Base-by-base conservation (phyloP, 2,113 vertebrate species). In the Apeltes quadracus region DNA sequence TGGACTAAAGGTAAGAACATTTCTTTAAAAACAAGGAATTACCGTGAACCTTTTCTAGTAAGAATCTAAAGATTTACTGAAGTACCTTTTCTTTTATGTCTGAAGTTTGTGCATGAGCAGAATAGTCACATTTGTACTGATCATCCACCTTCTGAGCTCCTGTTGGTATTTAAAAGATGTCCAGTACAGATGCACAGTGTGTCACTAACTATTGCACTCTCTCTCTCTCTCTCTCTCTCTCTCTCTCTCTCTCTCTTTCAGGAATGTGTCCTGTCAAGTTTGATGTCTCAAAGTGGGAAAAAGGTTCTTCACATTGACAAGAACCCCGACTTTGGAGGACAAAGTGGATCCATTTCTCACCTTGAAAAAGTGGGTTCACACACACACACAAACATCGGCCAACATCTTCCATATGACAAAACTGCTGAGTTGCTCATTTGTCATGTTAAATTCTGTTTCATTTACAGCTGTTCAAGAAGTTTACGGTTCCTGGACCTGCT, bases 1-100 rank as follows among this genome's bases (percentile, higher is more conserved):
- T 61, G 96, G 95, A 87, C 93, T 97, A 13, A 97, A 96, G 96
- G 96, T 98, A 94, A 91, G 4, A 64, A n/a, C n/a, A n/a, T n/a
- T n/a, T n/a, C n/a, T n/a, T n/a, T n/a, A n/a, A n/a, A n/a, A n/a
- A n/a, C n/a, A n/a, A n/a, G n/a, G n/a, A n/a, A 36, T 59, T 56
- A 25, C 16, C 1, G 36, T 63, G 13, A 36, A 38, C n/a, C 34
- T 39, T 39, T 10, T 34, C 1, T 36, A 41, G 9, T 41, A 2
- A 64, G 34, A 54, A 62, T 8, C 22, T 27, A n/a, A 61, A 58
- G 57, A 46, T 25, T 38, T 38, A 27, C 16, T 27, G 22, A 14
- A 27, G 27, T 0, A 27, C 0, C 7, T 29, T 39, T 64, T 43
- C 4, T 53, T 62, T 18, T 0, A 13, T 15, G 23, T 64, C n/a